These are phyloP conservation scores for Ptilonorhynchus violaceus DNA, from an alignment of 2,113 vertebrate species.

Conservation along the genomic window DNA sequence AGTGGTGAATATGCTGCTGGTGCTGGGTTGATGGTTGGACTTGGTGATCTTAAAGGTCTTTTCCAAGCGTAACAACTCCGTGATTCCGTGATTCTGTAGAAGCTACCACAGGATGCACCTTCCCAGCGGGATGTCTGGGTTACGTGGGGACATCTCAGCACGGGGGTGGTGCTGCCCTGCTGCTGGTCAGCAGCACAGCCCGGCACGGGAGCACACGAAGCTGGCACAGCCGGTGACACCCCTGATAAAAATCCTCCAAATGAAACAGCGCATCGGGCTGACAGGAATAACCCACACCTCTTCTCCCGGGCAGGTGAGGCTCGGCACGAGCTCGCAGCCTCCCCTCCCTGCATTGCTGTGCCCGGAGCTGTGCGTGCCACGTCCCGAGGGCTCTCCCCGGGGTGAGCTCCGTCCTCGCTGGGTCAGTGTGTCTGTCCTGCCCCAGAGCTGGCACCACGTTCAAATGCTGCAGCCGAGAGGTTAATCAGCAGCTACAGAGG, in stretches of 20 bases:
- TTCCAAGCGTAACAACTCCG: background rate
- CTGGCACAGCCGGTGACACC: background rate
- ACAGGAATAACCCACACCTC: background rate
- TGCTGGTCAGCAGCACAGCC: background rate
- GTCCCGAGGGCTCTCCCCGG: accelerated
- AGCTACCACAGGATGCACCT: accelerated
- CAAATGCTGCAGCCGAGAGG: background rate
- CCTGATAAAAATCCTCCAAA: background rate
- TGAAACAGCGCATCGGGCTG: background rate
- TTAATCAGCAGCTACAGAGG: background rate
- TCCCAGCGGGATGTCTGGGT: background rate
- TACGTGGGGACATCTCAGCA: background rate
- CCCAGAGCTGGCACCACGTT: background rate
- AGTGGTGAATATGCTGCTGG: background rate
- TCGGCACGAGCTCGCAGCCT: background rate
- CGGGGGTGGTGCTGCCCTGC: background rate
- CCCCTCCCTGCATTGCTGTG: background rate
- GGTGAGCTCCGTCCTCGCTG: accelerated
- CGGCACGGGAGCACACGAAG: accelerated
- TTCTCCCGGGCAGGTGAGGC: background rate
- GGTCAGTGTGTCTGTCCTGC: background rate
- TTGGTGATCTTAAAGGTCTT: background rate
- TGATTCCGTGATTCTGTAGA: background rate
- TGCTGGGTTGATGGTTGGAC: background rate
- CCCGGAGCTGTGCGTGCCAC: accelerated